phyloP scores from a whole-genome alignment of 2,797 vertebrate species.

The Malurus leucopterus region DNA sequence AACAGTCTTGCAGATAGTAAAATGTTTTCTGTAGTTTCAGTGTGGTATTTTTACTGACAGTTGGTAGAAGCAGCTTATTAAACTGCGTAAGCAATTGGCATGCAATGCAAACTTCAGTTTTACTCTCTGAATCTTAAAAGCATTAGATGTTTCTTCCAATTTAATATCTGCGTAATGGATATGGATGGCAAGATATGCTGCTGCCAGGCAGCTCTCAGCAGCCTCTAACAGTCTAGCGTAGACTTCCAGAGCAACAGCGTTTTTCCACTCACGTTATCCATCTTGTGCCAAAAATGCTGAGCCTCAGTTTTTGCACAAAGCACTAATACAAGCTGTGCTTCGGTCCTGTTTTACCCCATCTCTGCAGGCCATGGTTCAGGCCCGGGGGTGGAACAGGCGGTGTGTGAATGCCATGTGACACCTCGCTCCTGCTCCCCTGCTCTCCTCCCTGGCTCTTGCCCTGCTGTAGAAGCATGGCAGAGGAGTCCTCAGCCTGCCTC shows the following conservation, averaged over 20 bases:
- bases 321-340: slow-evolving; percentile 2
- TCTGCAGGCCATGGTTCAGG: background rate
- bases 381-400: background rate
- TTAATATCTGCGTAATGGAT: slow-evolving; percentile 41
- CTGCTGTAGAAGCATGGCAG: slow-evolving; percentile 10
- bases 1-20: background rate
- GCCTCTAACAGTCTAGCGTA: background rate
- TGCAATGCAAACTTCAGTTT: slow-evolving; percentile 20
- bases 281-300: background rate
- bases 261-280: background rate
- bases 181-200: background rate
- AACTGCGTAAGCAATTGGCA: slow-evolving; percentile 8
- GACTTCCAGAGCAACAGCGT: background rate
- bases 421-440: slow-evolving; percentile 34
- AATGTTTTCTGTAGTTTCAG: background rate
- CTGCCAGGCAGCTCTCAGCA: background rate
- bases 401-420: slow-evolving; percentile 10
- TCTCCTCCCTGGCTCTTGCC: background rate
- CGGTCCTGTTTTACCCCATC: background rate
- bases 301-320: background rate
- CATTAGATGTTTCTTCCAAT: slow-evolving; percentile 34
- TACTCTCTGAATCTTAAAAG: slow-evolving; percentile 50
- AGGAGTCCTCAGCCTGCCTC: background rate
- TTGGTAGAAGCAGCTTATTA: slow-evolving; percentile 32
- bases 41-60: background rate